Conservation (phyloP, 2,888 invertebrate genomes). For the Pollenia amentaria region DNA sequence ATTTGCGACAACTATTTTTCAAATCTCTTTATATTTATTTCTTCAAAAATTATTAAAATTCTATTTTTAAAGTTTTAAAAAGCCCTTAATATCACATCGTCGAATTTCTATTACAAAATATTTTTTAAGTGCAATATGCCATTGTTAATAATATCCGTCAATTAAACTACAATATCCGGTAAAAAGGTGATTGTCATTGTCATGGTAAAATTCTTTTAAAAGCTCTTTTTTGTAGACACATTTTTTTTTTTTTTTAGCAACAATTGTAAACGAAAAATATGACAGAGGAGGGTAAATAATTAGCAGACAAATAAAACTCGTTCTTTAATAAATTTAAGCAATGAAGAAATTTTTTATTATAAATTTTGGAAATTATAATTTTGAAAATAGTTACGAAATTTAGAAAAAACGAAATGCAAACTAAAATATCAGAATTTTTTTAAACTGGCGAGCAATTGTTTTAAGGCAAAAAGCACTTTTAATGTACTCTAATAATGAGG, state of each 20-base stretch:
- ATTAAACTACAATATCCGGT: conserved; percentile 69
- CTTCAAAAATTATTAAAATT: neutral
- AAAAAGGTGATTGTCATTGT: conserved; percentile 69
- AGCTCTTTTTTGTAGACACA: conserved; percentile 22
- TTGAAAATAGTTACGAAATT: too few relatives aligned
- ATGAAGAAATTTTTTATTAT: too few relatives aligned
- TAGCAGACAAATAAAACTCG: neutral
- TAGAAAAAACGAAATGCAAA: too few relatives aligned
- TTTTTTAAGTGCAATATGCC: conserved; percentile 66
- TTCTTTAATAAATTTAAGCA: too few relatives aligned
- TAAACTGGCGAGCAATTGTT: too few relatives aligned
- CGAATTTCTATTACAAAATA: conserved; percentile 39
- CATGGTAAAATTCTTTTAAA: conserved; percentile 47
- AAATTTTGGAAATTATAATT: too few relatives aligned
- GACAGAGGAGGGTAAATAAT: neutral
- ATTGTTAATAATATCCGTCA: conserved; percentile 69
- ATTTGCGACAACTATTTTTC: too few relatives aligned
- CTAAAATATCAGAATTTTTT: too few relatives aligned
- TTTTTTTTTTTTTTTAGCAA: conserved; percentile 42
- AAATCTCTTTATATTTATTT: neutral
- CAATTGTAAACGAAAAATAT: conserved; percentile 26
- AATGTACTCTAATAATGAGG: too few relatives aligned
- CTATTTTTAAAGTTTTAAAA: conserved; percentile 8
- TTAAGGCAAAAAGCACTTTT: too few relatives aligned
- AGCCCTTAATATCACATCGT: neutral